A percentile compares a stretch with the other conserved stretches of the same genome.
Evolutionary conservation across 1,140 invertebrate genomes (phyloP).

Genomic region (Chrysomallon squamiferum): DNA sequence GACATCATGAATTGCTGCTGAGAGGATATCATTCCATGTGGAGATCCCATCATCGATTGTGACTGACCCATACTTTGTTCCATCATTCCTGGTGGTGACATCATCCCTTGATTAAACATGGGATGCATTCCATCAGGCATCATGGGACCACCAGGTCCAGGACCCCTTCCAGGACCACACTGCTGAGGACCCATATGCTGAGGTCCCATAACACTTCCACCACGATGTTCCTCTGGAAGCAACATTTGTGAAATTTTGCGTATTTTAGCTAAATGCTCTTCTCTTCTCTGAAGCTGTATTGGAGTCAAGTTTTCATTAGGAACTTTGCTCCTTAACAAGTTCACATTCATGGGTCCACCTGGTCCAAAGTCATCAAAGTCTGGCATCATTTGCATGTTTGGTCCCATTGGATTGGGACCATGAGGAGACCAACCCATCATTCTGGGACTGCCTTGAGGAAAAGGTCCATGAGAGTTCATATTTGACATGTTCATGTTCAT

Average conservation of each 20-base stretch:
- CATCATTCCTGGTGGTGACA: slow-evolving; percentile 46
- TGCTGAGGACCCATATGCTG: slow-evolving; percentile 27
- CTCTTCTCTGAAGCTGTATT: slow-evolving; percentile 90
- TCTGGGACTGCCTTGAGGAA: slow-evolving; percentile 14
- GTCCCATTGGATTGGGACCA: slow-evolving; percentile 26
- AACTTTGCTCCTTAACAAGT: slow-evolving; percentile 58
- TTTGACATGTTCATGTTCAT: slow-evolving; percentile 11
- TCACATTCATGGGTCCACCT: slow-evolving; percentile 33
- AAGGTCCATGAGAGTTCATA: slow-evolving; percentile 18
- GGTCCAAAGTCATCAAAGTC: slow-evolving; percentile 43
- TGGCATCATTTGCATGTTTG: slow-evolving; percentile 41
- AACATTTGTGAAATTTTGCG: slow-evolving; percentile 92
- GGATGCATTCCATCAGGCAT: slow-evolving; percentile 18
- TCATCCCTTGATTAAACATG: slow-evolving; percentile 55
- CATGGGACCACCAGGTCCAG: slow-evolving; percentile 10
- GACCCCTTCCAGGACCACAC: slow-evolving; percentile 18
- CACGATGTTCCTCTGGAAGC: slow-evolving; percentile 74
- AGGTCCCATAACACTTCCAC: not conserved
- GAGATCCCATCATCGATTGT: slow-evolving; percentile 54
- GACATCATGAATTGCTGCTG: slow-evolving; percentile 48
- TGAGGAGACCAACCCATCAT: slow-evolving; percentile 30
- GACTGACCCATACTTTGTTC: slow-evolving; percentile 51
- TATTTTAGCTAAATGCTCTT: slow-evolving; percentile 89
- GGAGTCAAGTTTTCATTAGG: slow-evolving; percentile 96
- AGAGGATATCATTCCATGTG: slow-evolving; percentile 37